A percentile compares a stretch with the other conserved stretches of the same genome.
phyloP scores from a whole-genome alignment of 2,113 vertebrate species.

The Picathartes gymnocephalus region DNA sequence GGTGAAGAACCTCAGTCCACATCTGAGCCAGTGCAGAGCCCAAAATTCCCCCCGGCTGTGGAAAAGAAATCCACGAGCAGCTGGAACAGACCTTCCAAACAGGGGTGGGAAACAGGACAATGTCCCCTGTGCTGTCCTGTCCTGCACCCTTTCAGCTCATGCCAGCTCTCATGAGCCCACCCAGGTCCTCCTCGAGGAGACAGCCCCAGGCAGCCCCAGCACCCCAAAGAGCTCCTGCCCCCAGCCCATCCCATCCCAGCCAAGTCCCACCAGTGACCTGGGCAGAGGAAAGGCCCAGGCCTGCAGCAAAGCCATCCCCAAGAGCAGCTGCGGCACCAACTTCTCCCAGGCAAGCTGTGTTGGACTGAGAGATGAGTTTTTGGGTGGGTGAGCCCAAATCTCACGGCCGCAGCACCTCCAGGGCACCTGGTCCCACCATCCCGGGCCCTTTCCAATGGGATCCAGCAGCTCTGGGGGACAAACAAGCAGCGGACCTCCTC shows the following conservation, averaged over 20 bases:
- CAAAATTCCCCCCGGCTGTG: not conserved
- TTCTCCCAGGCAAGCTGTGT: rapidly evolving
- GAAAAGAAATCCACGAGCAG: not conserved
- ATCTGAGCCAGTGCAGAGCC: not conserved
- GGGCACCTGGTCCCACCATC: not conserved
- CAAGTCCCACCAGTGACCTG: not conserved
- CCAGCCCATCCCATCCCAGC: not conserved
- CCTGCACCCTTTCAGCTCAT: not conserved
- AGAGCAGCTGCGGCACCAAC: not conserved
- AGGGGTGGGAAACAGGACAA: not conserved
- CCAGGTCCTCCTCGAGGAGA: not conserved
- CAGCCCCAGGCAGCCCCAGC: not conserved
- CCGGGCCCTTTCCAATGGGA: not conserved
- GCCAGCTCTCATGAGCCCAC: rapidly evolving
- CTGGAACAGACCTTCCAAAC: not conserved
- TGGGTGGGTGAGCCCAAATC: not conserved
- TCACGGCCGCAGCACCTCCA: not conserved
- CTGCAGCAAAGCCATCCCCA: not conserved
- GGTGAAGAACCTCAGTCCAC: not conserved
- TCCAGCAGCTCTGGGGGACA: not conserved
- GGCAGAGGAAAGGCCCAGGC: not conserved
- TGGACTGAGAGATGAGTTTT: not conserved
- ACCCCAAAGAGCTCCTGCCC: not conserved
- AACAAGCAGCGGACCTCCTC: not conserved
- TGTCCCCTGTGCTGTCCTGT: not conserved